Evolutionary conservation across 2,888 invertebrate species (phyloP), one percentile per base, ranked within the genome.

Genomic region (Liopterus haemorrhoidalis): DNA sequence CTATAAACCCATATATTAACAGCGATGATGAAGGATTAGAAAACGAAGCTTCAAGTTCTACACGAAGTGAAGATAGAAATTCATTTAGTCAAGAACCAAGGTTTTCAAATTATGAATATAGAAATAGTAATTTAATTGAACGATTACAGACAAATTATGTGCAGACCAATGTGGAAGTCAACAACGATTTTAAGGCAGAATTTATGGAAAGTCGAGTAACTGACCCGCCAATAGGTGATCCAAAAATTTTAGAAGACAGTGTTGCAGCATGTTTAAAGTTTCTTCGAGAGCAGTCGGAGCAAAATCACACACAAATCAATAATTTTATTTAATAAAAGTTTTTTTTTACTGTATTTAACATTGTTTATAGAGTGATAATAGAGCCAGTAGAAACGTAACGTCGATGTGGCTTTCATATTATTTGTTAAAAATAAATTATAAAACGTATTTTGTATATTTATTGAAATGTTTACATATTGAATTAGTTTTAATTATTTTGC

Each of bases 171-270:
- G 46, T 41, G 19, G 46, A 48, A 6, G 19, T 21, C 24, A 31
- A 48, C 11, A 45, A 22, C 25, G 31, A 46, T n/a, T 19, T 4
- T 21, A 49, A 54, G 35, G 57, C 59, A 19, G 60, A 54, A 46
- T 70, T 74, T 18, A 69, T 65, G 14, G 79, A 79, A 65, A n/a
- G n/a, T n/a, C n/a, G n/a, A n/a, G 72, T 83, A 52, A 74, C 81
- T 5, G 81, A 81, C 5, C 84, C 84, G 2, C 71, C 81, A 0
- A 76, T 76, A 2, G 78, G 74, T 56, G 77, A 82, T 19, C 19
- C 21, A 8, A 24, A 25, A 16, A 57, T 70, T 35, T 59, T 77
- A 28, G 70, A 71, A 47, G 68, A 70, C 9, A 73, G 76, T 0
- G 74, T 78, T 41, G 71, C 71, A 54, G 75, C 72, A 6, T 77